A percentile compares a stretch with the other conserved stretches of the same genome.
phyloP scores from a whole-genome alignment of 2,888 invertebrate genomes.

The Odontothrips loti region DNA sequence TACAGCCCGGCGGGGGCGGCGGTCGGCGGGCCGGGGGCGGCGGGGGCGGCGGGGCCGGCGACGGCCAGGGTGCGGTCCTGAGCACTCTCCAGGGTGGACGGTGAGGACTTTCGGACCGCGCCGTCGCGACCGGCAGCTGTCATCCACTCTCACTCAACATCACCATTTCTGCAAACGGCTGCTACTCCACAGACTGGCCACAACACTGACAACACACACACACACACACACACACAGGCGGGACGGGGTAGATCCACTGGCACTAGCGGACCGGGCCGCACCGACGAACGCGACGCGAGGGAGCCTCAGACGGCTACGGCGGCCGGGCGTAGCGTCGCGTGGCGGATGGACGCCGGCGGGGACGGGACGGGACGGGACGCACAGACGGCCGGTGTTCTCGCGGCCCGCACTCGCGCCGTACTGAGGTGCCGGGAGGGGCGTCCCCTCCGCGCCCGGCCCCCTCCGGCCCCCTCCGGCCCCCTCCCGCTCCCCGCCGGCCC shows the following conservation, averaged over 20 bases:
- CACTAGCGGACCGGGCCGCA: background rate
- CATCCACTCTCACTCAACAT: no score
- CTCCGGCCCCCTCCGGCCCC: background rate
- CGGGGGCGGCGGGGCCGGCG: conserved; percentile 15
- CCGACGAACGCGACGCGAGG: background rate
- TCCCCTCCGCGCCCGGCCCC: background rate
- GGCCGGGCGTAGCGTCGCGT: no score
- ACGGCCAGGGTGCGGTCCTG: conserved; percentile 23
- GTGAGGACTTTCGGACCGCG: background rate
- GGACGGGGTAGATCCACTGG: no score
- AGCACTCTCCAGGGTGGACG: conserved; percentile 7
- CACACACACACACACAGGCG: background rate
- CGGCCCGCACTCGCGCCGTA: background rate
- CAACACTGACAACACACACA: background rate
- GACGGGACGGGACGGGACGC: background rate
- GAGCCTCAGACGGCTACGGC: no score
- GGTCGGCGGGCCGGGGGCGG: background rate
- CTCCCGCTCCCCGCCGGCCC: background rate
- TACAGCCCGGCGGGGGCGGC: background rate
- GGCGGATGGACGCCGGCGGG: background rate
- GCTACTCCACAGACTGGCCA: background rate
- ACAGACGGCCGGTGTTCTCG: background rate
- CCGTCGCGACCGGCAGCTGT: background rate
- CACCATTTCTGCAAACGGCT: no score
- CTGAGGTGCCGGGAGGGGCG: background rate